Evolutionary conservation across 2,888 invertebrate genomes (phyloP), one percentile per base, ranked within the genome.

Genomic region (Drosophila fulvimacula): DNA sequence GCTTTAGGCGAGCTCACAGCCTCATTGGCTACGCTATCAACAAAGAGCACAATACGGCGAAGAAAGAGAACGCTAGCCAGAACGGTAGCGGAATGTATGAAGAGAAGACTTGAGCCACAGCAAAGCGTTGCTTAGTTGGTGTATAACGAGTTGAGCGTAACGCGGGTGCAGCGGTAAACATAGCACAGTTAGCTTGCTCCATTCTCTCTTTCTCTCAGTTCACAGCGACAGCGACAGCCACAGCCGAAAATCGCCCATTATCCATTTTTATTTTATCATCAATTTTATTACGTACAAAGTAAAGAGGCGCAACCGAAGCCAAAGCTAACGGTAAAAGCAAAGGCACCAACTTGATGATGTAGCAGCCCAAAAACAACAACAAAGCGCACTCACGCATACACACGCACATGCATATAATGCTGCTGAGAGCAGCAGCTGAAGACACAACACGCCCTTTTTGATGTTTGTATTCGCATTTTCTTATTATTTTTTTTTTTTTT

Each of bases 181-280:
- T 36, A 39, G 51, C 51, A 52, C 46, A 46, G 27, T 27, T 46
- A n/a, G 46, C 27, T 48, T 17, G 67, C 68, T 67, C 44, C 51
- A 59, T 58, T 39, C 62, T 46, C 67, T 39, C 30, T 41, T 39
- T 41, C 41, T 55, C 41, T 55, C 39, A 17, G n/a, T 41, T 60
- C 27, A 36, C 55, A 76, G 74, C 62, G 71, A 74, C 72, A 66
- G 77, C 74, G 79, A 38, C 49, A 76, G 72, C 64, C 73, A 67
- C 78, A 68, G 78, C 80, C 81, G 76, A 79, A 81, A 88, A 86
- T 89, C 85, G 87, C 74, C 83, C 85, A 89, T 88, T 88, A 89
- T 86, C 84, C 87, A 86, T 80, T 89, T 90, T 87, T 89, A 89
- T 89, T 88, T 86, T 84, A 86, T 86, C 83, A 88, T 89, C 89